Percentiles rank a stretch among this genome's conserved stretches.
These are phyloP conservation scores for Apamea epomidion DNA, from an alignment of 2,888 invertebrate species.

Conservation along the genomic window DNA sequence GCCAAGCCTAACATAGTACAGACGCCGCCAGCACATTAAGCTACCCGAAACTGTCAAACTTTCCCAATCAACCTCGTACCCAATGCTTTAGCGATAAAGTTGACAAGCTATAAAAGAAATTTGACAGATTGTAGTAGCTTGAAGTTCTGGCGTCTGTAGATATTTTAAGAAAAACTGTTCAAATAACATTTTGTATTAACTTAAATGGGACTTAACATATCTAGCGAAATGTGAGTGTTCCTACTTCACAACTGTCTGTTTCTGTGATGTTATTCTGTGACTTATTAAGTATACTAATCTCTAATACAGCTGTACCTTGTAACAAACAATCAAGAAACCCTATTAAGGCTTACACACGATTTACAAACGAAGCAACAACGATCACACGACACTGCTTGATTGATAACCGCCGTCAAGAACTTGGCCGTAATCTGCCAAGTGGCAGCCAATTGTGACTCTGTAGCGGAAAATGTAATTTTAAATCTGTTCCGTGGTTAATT, in stretches of 20 bases:
- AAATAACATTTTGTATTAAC: neutral
- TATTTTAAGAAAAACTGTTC: neutral
- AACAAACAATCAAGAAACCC: neutral
- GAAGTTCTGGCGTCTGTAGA: too few species aligned
- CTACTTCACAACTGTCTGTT: neutral
- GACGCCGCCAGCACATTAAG: too few species aligned
- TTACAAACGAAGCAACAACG: slow-evolving; percentile 23
- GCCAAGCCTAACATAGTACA: neutral
- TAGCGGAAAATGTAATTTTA: slow-evolving; percentile 64
- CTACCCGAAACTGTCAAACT: too few species aligned
- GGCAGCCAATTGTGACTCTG: slow-evolving; percentile 51
- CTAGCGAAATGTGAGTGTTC: neutral
- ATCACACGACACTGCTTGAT: slow-evolving; percentile 46
- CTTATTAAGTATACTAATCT: too few species aligned
- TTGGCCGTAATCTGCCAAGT: slow-evolving; percentile 45
- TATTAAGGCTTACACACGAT: slow-evolving; percentile 17
- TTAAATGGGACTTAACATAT: neutral
- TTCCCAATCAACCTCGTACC: too few species aligned
- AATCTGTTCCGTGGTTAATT: slow-evolving; percentile 59
- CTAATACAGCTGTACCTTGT: neutral
- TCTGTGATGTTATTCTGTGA: neutral
- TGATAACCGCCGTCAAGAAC: slow-evolving; percentile 55
- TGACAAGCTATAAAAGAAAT: too few species aligned
- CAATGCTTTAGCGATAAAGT: too few species aligned
- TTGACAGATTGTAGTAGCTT: too few species aligned